A percentile compares a stretch with the other conserved stretches of the same genome.
Evolutionary conservation across 2,113 vertebrate species (phyloP).

Genomic region (Puffinus mauretanicus): DNA sequence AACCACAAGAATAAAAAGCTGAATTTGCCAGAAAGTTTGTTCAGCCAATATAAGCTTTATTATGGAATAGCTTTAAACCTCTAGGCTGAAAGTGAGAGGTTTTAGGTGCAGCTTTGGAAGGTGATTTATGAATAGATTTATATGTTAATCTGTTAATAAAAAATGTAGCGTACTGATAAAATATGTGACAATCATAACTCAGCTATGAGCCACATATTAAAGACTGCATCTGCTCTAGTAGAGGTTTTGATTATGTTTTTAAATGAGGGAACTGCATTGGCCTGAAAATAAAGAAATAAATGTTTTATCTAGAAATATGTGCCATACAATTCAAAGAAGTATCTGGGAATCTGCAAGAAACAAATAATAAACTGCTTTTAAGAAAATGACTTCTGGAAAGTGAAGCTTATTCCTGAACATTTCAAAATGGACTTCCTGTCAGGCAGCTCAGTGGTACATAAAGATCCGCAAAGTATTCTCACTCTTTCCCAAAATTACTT

Average conservation of each 20-base stretch:
- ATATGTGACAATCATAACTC: constrained; percentile 60
- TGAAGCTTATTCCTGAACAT: background rate
- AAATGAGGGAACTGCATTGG: constrained; percentile 10
- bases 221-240: constrained; percentile 39
- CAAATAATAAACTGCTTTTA: constrained; percentile 24
- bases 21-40: constrained; percentile 40
- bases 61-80: constrained; percentile 37
- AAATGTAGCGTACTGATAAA: constrained; percentile 60
- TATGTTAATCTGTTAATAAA: constrained; percentile 71
- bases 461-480: background rate
- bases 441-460: background rate
- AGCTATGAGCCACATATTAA: constrained; percentile 47
- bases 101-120: constrained; percentile 43
- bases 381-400: constrained; percentile 9
- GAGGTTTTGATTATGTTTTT: constrained; percentile 40
- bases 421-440: background rate
- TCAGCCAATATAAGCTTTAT: constrained; percentile 29
- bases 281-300: constrained; percentile 49
- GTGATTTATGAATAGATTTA: constrained; percentile 67
- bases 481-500: background rate
- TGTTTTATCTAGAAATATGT: constrained; percentile 23
- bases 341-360: constrained; percentile 29
- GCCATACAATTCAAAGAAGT: background rate
- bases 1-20: constrained; percentile 32
- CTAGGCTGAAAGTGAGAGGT: constrained; percentile 8